Base-by-base conservation (phyloP, 1,140 invertebrate species). In the Panagrolaimus sp. region DNA sequence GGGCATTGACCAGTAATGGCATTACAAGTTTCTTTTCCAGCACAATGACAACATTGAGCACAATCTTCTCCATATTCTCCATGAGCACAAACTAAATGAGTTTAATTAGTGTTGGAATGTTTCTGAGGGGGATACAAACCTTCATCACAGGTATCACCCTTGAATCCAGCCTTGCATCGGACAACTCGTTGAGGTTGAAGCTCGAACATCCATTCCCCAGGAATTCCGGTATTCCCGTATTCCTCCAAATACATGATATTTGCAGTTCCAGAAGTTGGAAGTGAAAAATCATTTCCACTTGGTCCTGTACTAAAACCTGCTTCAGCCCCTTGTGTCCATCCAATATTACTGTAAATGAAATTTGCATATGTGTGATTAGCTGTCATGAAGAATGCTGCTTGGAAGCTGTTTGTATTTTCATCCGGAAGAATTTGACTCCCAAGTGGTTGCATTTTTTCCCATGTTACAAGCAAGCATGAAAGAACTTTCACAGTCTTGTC, bases 191-290 rank as follows among this genome's bases (percentile, higher is more conserved):
- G 38, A 7, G 67, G 63, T 1, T 68, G 68, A 17, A 82, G 38
- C 47, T 76, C 75, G 45, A 82, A 82, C 80, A 82, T 82, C 80
- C 80, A 82, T 69, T 82, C 80, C 17, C 80, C 80, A 6, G 79
- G 78, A 67, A 78, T 81, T 52, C 78, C 76, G 4, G 80, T 82
- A 55, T 82, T 82, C 21, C 80, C 80, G 24, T 78, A 74, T 44
- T 82, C 80, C 65, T 83, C 78, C 72, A 82, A 65, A 63, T 76
- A 83, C 82, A 83, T 83, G 24, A 82, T 82, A 47, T 83, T 83
- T 5, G 75, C 82, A 26, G 82, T 83, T 28, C 80, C 80, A 24
- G 80, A 83, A 32, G 78, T 83, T 10, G 77, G 80, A 7, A 82
- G 71, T 21, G 78, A 71, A 71, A 76, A 82, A 48, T 75, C 67